Evolutionary conservation across 2,113 vertebrate species (phyloP), one percentile per base, ranked within the genome.

Genomic region (Dissostichus mawsoni): DNA sequence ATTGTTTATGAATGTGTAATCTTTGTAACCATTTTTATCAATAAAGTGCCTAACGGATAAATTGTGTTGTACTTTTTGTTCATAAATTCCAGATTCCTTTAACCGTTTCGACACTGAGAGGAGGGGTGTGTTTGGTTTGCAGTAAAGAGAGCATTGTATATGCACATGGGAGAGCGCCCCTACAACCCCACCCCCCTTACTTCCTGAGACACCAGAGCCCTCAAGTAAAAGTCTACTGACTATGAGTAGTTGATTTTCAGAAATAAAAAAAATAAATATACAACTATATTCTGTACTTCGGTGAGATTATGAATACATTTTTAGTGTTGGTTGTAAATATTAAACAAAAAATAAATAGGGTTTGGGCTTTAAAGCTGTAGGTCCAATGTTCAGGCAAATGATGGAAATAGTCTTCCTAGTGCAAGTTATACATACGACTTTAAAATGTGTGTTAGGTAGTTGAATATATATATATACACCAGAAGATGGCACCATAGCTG

Each of bases 111-210:
- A 50, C 82, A 75, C 71, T 80, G 53, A 78, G 65, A 79, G 58
- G 74, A 78, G 78, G 71, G 72, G 70, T 86, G 73, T 88, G 81
- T 92, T 89, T 87, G 86, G 84, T 83, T 86, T 85, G 81, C 82
- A 80, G 87, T 90, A 90, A 94, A 94, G 90, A 88, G 90, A 90
- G 80, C 82, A 83, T 90, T 93, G 91, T 94, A 91, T 66, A 85
- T 83, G 71, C 55, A 84, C 81, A 59, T 74, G 74, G 74, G 67
- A 9, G 75, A 76, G 79, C 7, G 68, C 78, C 79, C 76, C 68
- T 47, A 68, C 11, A 4, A 47, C 76, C 47, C 67, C 69, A 65
- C 73, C 87, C 83, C 68, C 61, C 77, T 68, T 69, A 86, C 91
- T 92, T 92, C 89, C 89, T 89, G 89, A 87, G 64, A 83, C 75